Evolutionary conservation across 2,797 vertebrate genomes (phyloP).

Genomic region (Anguilla megastoma): DNA sequence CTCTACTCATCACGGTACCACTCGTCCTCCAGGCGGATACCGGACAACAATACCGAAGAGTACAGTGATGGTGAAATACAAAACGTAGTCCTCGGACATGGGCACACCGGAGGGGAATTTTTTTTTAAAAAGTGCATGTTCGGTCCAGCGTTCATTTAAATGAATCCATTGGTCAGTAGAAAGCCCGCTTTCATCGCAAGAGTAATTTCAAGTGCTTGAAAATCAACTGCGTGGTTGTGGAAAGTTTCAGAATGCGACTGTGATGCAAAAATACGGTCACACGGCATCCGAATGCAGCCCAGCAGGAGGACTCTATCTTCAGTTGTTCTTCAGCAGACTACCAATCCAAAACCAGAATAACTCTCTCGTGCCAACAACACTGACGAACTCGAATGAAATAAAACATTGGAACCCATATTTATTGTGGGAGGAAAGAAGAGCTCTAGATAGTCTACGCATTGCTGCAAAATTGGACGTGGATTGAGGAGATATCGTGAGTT

Average conservation of each 20-base stretch:
- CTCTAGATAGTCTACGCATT: slow-evolving; percentile 47
- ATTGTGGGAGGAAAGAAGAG: background rate
- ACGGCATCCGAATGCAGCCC: slow-evolving; percentile 23
- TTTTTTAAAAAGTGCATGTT: background rate
- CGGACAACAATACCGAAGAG: background rate
- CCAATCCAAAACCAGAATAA: slow-evolving; percentile 20
- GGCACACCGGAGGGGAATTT: background rate
- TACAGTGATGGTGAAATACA: background rate
- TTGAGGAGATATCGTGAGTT: slow-evolving; percentile 54
- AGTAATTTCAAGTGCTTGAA: background rate
- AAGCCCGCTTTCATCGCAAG: background rate
- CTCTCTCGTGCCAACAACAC: background rate
- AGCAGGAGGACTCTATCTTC: slow-evolving; percentile 22
- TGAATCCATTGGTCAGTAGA: background rate
- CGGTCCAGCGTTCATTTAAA: background rate
- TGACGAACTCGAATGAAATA: background rate
- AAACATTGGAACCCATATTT: slow-evolving; percentile 19
- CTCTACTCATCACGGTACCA: background rate
- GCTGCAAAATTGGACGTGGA: slow-evolving; percentile 57
- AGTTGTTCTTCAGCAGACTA: slow-evolving; percentile 17
- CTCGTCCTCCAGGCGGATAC: background rate
- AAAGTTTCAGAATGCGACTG: slow-evolving; percentile 30
- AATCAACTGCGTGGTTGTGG: background rate
- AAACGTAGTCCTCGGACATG: background rate
- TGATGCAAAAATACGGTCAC: slow-evolving; percentile 26